phyloP scores from a whole-genome alignment of 2,888 invertebrate genomes.

The Brenthis hecate region DNA sequence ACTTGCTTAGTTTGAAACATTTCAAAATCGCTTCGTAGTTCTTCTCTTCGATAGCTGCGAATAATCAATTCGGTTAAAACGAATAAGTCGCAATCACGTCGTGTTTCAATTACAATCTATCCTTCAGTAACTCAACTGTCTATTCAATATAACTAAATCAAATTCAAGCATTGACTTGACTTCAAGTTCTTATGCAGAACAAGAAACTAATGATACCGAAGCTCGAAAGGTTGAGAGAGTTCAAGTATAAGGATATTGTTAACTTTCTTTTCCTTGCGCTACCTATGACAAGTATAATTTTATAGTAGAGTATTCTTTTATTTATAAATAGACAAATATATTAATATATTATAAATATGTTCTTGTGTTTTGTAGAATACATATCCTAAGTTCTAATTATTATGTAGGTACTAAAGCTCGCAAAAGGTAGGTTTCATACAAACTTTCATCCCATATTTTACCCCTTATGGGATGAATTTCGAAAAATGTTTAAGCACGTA shows the following conservation, averaged over 20 bases:
- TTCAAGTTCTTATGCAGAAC: not conserved
- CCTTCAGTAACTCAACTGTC: constrained; percentile 11
- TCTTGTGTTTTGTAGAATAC: no score
- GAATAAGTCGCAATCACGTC: constrained; percentile 61
- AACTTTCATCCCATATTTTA: no score
- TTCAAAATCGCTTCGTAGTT: constrained; percentile 17
- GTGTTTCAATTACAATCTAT: constrained; percentile 22
- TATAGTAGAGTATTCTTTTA: not conserved
- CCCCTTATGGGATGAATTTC: no score
- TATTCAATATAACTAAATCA: constrained; percentile 16
- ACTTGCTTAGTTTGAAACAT: constrained; percentile 23
- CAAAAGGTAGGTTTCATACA: no score
- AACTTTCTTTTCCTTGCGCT: not conserved
- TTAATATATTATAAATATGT: no score
- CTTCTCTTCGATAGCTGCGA: constrained; percentile 28
- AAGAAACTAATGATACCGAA: constrained; percentile 9
- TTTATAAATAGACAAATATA: no score
- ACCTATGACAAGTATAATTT: not conserved
- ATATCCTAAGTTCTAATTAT: no score
- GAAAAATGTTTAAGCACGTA: no score
- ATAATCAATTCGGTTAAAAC: constrained; percentile 62
- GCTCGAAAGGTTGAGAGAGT: not conserved
- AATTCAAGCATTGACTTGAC: constrained; percentile 5
- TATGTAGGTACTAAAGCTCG: no score
- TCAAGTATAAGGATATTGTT: constrained; percentile 4